Base-by-base conservation (phyloP, 1,140 invertebrate species). In the Drosophila ercepeae region DNA sequence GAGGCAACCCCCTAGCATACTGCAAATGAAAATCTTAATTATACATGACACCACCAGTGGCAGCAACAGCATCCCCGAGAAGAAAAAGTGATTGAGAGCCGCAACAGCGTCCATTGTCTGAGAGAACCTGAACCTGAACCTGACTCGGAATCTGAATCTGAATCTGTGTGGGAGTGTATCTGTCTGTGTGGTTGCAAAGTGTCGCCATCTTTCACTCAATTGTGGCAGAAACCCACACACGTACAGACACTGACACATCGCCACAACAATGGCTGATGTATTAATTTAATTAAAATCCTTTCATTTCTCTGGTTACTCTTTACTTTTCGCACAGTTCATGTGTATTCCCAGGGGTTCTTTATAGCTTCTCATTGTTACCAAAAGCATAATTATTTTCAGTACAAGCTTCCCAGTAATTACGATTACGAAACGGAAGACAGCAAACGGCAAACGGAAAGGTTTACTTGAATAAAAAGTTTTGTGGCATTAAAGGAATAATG, bases 231-330 rank as follows among this genome's bases (percentile, higher is more conserved):
- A 77, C 70, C 69, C 68, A 75, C 53, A 34, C 70, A 73, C 68
- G 71, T 48, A 34, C 13, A n/a, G 29, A 76, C 57, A 81, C 27
- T 21, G 4, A 46, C 21, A 23, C 6, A 34, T 16, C 13, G 60
- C 21, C 61, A 67, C 64, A 68, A 68, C 79, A 84, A 84, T 76
- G 82, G 59, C 64, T 75, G 61, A 75, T 78, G 78, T 72, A 88
- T 88, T 88, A 88, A 88, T 88, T 88, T 78, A 88, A 88, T 88
- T 88, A 88, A 88, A 88, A 88, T 75, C 82, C 77, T 78, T 88
- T 88, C 73, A 75, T 88, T 67, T 75, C 53, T 69, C 65, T 60
- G 51, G 69, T 58, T 60, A 57, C 16, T 25, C 32, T 48, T 19
- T 44, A 53, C 32, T 44, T 27, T 50, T 32, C 34, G 7, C 11